phyloP scores from a whole-genome alignment of 1,140 invertebrate genomes.

The Pseudomyrmex concolor region DNA sequence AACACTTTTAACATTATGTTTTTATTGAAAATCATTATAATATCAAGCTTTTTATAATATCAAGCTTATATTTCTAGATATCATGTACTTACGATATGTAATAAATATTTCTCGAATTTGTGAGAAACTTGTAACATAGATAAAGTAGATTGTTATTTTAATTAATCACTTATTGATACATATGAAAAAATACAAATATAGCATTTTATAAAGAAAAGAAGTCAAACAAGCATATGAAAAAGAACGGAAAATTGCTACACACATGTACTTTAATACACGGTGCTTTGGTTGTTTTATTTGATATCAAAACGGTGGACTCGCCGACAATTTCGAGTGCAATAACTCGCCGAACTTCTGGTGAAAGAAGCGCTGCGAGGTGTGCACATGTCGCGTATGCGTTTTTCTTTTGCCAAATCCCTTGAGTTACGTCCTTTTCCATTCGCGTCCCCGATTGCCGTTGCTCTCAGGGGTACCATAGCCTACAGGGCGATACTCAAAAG shows the following conservation, averaged over 20 bases:
- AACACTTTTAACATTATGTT: slow-evolving; percentile 6
- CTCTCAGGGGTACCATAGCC: no score
- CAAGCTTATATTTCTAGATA: neutral
- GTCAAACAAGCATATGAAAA: no score
- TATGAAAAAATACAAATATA: no score
- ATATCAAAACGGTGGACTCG: neutral
- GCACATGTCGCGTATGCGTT: neutral
- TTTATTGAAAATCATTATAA: neutral
- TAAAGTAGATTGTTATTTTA: neutral
- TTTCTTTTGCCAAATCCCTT: neutral
- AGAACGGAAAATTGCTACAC: neutral
- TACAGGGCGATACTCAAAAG: slow-evolving; percentile 8
- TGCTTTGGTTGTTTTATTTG: neutral
- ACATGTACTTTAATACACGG: no score
- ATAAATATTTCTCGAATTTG: no score
- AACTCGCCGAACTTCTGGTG: slow-evolving; percentile 23
- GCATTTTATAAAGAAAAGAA: no score
- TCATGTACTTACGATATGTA: neutral
- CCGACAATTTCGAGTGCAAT: slow-evolving; percentile 21
- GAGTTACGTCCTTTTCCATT: slow-evolving; percentile 17
- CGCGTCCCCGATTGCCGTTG: neutral
- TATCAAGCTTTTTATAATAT: neutral
- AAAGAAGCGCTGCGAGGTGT: neutral
- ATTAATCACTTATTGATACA: no score
- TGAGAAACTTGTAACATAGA: neutral